Evolutionary conservation across 2,888 invertebrate species (phyloP), one percentile per base, ranked within the genome.

Genomic region (Lycophotia porphyrea): DNA sequence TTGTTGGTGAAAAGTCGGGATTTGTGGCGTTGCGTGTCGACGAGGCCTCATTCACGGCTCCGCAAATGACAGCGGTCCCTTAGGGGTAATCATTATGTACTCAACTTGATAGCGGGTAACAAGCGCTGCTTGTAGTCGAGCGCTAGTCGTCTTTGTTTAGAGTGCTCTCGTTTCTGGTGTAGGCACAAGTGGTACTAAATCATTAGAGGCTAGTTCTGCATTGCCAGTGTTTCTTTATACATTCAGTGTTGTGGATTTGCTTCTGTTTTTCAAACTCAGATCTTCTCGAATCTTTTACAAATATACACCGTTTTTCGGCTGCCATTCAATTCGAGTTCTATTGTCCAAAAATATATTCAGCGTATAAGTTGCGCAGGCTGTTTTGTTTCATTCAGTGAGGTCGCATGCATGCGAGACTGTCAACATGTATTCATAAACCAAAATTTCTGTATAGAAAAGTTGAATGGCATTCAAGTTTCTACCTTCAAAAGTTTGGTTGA

Each of bases 31-130:
- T 76, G 85, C 87, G 85, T 87, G 87, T 75, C 71, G 31, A 69
- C 27, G 34, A 42, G 63, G 76, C 78, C 78, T 85, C 82, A 74
- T 79, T 87, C 71, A 61, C 79, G 80, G 79, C 74, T 85, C 63
- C 80, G 66, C 85, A 76, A 87, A 87, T 76, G 82, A 78, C 80
- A 72, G 76, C 66, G 72, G 71, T 76, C 76, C 79, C 85, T 80
- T 80, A 31, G 67, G 87, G 78, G 75, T 70, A 76, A 82, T 78
- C 80, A 85, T 85, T 81, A 85, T 82, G 75, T 82, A 64, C 79
- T 87, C 75, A 49, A 69, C 49, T 87, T 82, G 80, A 87, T 87
- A 77, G 70, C 75, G 64, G 76, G 49, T 81, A 84, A 82, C 82
- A 79, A 87, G 76, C 76, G 52, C 34, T 39, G 44, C 70, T 75